These are phyloP conservation scores for Erebia ligea DNA, from an alignment of 2,888 invertebrate species.

Conservation along the genomic window DNA sequence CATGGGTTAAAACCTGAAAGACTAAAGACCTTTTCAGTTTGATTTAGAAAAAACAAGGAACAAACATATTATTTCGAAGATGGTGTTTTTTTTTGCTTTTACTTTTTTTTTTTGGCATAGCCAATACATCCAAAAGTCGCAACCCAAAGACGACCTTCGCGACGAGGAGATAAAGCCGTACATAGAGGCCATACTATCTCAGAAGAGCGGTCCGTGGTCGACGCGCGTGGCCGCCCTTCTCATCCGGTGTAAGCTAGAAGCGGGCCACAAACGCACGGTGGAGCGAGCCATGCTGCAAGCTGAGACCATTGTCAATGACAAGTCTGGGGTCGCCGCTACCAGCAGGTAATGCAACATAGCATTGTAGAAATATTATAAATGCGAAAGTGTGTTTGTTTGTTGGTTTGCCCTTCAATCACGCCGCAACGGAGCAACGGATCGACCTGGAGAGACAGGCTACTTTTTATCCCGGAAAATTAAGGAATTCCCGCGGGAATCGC, in stretches of 20 bases:
- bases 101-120: constrained; percentile 64
- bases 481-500: too few species aligned
- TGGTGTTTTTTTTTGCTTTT: neutral
- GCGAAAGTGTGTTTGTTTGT: too few species aligned
- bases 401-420: too few species aligned
- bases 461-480: too few species aligned
- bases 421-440: too few species aligned
- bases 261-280: constrained; percentile 89
- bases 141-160: constrained; percentile 90
- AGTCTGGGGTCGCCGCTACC: constrained; percentile 54
- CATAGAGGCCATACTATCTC: constrained; percentile 84
- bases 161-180: constrained; percentile 93
- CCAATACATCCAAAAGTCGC: constrained; percentile 87
- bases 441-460: too few species aligned
- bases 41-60: too few species aligned
- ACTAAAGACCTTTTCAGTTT: too few species aligned
- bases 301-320: constrained; percentile 88
- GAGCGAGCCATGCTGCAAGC: constrained; percentile 95
- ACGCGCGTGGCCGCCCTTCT: constrained; percentile 89
- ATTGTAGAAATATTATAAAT: too few species aligned
- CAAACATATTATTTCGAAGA: neutral
- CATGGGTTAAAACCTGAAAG: too few species aligned
- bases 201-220: constrained; percentile 89
- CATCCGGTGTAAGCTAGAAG: constrained; percentile 90
- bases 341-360: constrained; percentile 59